Percentiles rank a stretch among this genome's conserved stretches.
Conservation (phyloP, 2,113 vertebrate species). For the Gasterosteus aculeatus region DNA sequence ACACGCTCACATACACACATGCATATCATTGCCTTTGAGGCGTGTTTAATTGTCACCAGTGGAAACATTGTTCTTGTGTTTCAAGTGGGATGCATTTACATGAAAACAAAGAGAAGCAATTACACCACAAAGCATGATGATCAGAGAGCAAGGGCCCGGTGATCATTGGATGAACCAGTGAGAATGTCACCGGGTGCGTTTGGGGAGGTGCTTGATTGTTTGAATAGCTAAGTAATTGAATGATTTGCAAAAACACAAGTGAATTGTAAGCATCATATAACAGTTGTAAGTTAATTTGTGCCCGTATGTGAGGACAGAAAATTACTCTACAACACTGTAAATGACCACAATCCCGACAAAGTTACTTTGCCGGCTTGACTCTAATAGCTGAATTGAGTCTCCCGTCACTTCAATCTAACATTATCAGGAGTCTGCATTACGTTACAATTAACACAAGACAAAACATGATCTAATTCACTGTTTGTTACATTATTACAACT, state of each 20-base stretch:
- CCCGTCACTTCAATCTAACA: conserved; percentile 10
- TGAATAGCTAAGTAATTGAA: conserved; percentile 20
- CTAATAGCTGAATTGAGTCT: conserved; percentile 13
- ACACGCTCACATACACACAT: neutral
- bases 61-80: conserved; percentile 51
- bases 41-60: conserved; percentile 46
- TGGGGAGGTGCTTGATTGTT: conserved; percentile 1
- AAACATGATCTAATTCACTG: neutral
- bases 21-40: conserved; percentile 17
- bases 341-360: conserved; percentile 26
- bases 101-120: conserved; percentile 68
- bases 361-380: conserved; percentile 23
- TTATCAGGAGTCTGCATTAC: neutral
- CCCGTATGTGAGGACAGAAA: conserved; percentile 9
- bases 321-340: neutral
- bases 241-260: conserved; percentile 15
- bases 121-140: conserved; percentile 44
- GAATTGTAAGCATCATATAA: conserved; percentile 12
- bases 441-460: neutral
- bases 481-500: no score
- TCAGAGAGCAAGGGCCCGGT: neutral
- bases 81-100: conserved; percentile 51
- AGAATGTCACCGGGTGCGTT: neutral
- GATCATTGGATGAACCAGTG: neutral
- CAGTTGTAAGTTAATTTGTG: conserved; percentile 7